phyloP scores from a whole-genome alignment of 2,113 vertebrate species.

The Seriola aureovittata region DNA sequence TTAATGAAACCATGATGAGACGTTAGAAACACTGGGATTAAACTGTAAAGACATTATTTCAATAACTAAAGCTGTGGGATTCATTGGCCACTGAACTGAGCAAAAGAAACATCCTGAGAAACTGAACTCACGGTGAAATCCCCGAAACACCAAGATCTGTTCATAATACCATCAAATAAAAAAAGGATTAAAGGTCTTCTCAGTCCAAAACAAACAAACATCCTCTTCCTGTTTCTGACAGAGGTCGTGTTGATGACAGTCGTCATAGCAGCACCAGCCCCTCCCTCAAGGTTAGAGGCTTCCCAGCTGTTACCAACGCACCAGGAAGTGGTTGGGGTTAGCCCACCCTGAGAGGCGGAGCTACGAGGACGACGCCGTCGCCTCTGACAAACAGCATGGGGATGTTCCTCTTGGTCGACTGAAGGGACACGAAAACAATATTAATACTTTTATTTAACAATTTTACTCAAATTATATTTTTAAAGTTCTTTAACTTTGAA shows the following conservation, averaged over 20 bases:
- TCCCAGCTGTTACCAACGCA: not conserved
- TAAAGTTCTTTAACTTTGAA: too few species aligned
- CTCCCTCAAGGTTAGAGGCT: not conserved
- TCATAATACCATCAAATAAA: not conserved
- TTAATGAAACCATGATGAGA: conserved; percentile 10
- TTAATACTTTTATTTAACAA: too few species aligned
- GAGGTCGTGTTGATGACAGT: not conserved
- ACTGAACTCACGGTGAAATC: not conserved
- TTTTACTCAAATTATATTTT: too few species aligned
- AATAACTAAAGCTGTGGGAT: not conserved
- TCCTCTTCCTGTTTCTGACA: not conserved
- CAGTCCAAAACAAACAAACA: not conserved
- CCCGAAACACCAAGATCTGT: not conserved
- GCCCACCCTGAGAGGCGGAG: conserved; percentile 94
- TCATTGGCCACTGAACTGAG: not conserved
- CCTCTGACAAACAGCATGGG: conserved; percentile 99
- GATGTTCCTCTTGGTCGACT: conserved; percentile 99
- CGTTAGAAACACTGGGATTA: not conserved
- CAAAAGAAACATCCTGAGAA: not conserved
- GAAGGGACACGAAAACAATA: conserved; percentile 17
- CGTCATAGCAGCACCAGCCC: not conserved
- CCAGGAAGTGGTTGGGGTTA: conserved; percentile 59
- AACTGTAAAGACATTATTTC: not conserved
- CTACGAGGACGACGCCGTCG: conserved; percentile 96
- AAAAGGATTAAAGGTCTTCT: not conserved